These are phyloP conservation scores for Nomada ferruginata DNA, from an alignment of 2,888 invertebrate species.

Conservation along the genomic window DNA sequence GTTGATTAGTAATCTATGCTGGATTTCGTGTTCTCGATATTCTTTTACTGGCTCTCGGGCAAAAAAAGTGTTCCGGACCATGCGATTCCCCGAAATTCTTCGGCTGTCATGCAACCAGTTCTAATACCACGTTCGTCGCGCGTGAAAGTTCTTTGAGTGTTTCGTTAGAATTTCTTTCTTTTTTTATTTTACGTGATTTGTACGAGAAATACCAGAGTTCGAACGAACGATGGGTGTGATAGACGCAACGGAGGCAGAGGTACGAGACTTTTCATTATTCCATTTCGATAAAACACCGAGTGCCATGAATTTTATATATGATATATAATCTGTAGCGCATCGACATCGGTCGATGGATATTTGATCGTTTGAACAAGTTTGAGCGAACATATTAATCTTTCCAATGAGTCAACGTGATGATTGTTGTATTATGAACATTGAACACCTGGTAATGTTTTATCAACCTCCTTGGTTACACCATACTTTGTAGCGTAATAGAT, in stretches of 20 bases:
- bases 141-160: neutral
- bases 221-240: conserved; percentile 22
- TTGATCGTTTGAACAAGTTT: too few relatives aligned
- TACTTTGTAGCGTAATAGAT: too few relatives aligned
- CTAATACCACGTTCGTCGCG: too few relatives aligned
- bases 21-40: neutral
- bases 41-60: too few relatives aligned
- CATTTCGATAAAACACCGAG: neutral
- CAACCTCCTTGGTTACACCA: too few relatives aligned
- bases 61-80: neutral
- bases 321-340: too few relatives aligned
- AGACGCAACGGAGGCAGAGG: conserved; percentile 3
- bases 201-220: neutral
- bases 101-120: neutral
- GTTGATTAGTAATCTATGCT: neutral
- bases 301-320: too few relatives aligned
- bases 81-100: neutral
- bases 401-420: neutral
- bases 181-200: neutral
- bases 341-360: too few relatives aligned
- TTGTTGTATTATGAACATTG: too few relatives aligned
- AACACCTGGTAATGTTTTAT: too few relatives aligned
- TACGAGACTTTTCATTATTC: conserved; percentile 30
- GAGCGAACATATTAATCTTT: neutral
- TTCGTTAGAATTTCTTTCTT: neutral